Evolutionary conservation across 2,113 vertebrate species (phyloP), one percentile per base, ranked within the genome.

Genomic region (Todiramphus saurophagus): DNA sequence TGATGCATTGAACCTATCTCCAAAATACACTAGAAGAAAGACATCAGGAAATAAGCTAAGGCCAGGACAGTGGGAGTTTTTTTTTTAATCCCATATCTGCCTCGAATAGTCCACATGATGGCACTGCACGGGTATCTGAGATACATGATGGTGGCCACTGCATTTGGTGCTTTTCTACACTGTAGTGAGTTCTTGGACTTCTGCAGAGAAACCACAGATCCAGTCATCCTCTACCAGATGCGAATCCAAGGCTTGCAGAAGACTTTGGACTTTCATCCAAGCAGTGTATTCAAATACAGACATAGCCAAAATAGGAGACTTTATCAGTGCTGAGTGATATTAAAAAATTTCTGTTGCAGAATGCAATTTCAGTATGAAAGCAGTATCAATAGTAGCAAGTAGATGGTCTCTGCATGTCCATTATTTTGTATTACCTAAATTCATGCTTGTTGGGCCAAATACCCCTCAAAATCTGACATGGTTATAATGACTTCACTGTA

Each of bases 41-140:
- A 8, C 5, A 50, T 58, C 28, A 72, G 17, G 13, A 83, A 56
- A 25, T 53, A 58, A 81, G 5, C 16, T 17, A 48, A 53, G 30
- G 8, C 35, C 9, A 23, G 0, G 0, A 33, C 1, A 13, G 4
- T 24, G 17, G 10, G 9, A 2, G 0, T 2, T 78, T 70, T 83
- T 83, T 83, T 53, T 16, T 55, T 33, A 63, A 90, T 30, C 16
- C 11, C 7, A 74, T 74, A 14, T 4, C 33, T 83, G 24, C 13
- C 27, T 77, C 3, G 0, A 56, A 5, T 11, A 51, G 4, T 27
- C n/a, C 41, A 50, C 31, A 6, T 62, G 27, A 62, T 70, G 37
- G 25, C 39, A 81, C 37, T 55, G 21, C 37, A n/a, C 0, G 2
- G 59, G 41, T 60, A 19, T 53, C 64, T 62, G 44, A 58, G 4